These are phyloP conservation scores for Ivindomyrus marchei DNA, from an alignment of 2,113 vertebrate genomes.

Conservation along the genomic window DNA sequence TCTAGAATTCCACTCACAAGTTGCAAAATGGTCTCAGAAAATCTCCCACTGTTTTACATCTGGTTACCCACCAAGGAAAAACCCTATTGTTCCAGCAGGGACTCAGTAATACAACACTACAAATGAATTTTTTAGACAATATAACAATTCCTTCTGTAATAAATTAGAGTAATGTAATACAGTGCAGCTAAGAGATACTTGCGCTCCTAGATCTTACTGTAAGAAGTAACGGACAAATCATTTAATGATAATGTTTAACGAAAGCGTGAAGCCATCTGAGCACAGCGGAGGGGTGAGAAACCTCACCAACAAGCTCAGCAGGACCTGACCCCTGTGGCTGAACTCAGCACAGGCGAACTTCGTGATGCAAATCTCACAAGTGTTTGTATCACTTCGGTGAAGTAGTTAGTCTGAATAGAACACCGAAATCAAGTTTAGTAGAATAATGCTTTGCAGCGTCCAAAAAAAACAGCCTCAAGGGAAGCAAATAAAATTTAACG, in stretches of 20 bases:
- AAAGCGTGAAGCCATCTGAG: neutral
- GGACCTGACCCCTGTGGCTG: neutral
- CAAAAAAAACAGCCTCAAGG: neutral
- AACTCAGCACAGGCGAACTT: neutral
- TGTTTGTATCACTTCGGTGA: neutral
- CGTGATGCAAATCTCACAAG: neutral
- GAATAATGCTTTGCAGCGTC: neutral
- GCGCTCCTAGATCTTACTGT: neutral
- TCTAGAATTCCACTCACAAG: neutral
- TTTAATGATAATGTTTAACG: neutral
- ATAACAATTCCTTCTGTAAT: neutral
- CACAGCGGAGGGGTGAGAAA: neutral
- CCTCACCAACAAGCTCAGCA: neutral
- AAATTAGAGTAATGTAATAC: neutral
- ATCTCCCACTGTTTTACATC: neutral
- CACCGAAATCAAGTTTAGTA: neutral
- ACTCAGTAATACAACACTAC: neutral
- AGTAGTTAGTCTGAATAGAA: neutral
- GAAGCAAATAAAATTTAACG: neutral
- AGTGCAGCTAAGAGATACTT: neutral
- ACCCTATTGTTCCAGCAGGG: neutral
- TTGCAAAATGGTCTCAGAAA: neutral
- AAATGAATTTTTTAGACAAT: neutral
- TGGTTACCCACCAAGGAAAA: neutral
- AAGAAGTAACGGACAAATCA: neutral